A percentile compares a stretch with the other conserved stretches of the same genome.
phyloP scores from a whole-genome alignment of 2,888 invertebrate species.

The Lissonota sp. region DNA sequence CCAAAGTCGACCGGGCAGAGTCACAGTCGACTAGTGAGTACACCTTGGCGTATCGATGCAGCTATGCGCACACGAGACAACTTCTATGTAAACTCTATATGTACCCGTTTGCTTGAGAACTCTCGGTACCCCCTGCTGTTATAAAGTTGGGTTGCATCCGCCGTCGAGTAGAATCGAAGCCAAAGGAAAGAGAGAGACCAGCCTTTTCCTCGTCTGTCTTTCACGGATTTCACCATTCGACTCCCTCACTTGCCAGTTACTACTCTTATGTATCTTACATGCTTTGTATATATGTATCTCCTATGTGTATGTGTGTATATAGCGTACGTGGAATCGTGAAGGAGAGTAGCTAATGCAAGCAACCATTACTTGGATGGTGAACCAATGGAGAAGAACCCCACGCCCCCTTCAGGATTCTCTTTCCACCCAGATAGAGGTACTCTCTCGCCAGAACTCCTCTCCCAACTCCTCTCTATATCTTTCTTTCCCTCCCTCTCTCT shows the following conservation, averaged over 20 bases:
- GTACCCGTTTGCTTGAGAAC: constrained; percentile 20
- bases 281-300: constrained; percentile 24
- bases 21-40: constrained; percentile 24
- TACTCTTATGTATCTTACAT: constrained; percentile 42
- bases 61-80: constrained; percentile 4
- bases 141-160: constrained; percentile 33
- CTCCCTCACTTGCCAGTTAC: constrained; percentile 55
- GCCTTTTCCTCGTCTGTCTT: constrained; percentile 60
- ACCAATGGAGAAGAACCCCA: constrained; percentile 84
- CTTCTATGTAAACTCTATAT: neutral
- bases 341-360: constrained; percentile 81
- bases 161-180: no score
- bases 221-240: constrained; percentile 49
- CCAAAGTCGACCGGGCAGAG: constrained; percentile 10
- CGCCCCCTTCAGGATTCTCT: constrained; percentile 81
- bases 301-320: constrained; percentile 36
- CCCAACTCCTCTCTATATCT: constrained; percentile 30
- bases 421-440: constrained; percentile 49
- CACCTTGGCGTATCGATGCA: constrained; percentile 35
- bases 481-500: constrained; percentile 21
- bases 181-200: constrained; percentile 37
- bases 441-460: constrained; percentile 36
- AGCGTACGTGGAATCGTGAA: constrained; percentile 65
- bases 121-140: constrained; percentile 36
- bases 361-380: constrained; percentile 83